These are phyloP conservation scores for Cirrhinus mrigala DNA, from an alignment of 2,797 vertebrate species.

Conservation along the genomic window DNA sequence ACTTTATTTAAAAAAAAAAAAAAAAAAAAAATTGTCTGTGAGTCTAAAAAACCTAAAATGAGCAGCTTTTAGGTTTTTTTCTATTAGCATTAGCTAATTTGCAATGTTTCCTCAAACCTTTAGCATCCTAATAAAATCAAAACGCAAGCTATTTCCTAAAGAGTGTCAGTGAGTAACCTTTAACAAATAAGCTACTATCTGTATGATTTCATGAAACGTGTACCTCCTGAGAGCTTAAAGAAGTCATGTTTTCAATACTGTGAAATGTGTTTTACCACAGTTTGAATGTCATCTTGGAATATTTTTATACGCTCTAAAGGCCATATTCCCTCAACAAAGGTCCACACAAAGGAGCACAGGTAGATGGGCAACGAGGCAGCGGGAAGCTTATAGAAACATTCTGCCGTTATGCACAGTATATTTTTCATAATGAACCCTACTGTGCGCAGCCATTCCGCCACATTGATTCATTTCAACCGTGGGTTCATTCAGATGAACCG, in stretches of 20 bases:
- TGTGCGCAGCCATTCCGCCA: constrained; percentile 51
- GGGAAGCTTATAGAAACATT: constrained; percentile 37
- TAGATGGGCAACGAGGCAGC: constrained; percentile 37
- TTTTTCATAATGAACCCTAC: constrained; percentile 55
- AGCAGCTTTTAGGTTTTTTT: not conserved
- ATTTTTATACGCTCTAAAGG: constrained; percentile 40
- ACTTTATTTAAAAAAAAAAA: not conserved
- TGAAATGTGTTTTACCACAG: constrained; percentile 59
- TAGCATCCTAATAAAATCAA: constrained; percentile 52
- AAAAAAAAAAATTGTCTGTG: too few relatives aligned
- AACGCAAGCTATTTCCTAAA: constrained; percentile 41
- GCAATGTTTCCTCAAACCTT: not conserved
- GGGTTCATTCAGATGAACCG: constrained; percentile 39
- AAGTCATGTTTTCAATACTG: constrained; percentile 50
- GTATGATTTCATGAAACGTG: constrained; percentile 55
- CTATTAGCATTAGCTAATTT: constrained; percentile 8
- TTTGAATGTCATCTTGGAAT: constrained; percentile 59
- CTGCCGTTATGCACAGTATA: constrained; percentile 32
- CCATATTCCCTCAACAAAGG: constrained; percentile 37
- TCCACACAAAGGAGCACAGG: constrained; percentile 35
- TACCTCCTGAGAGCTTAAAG: constrained; percentile 51
- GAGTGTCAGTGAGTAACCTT: constrained; percentile 58
- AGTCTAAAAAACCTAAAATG: not conserved
- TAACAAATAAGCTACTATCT: constrained; percentile 55
- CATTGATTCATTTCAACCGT: constrained; percentile 54